Evolutionary conservation across 2,113 vertebrate species (phyloP), one percentile per base, ranked within the genome.

Genomic region (Oreotrochilus melanogaster): DNA sequence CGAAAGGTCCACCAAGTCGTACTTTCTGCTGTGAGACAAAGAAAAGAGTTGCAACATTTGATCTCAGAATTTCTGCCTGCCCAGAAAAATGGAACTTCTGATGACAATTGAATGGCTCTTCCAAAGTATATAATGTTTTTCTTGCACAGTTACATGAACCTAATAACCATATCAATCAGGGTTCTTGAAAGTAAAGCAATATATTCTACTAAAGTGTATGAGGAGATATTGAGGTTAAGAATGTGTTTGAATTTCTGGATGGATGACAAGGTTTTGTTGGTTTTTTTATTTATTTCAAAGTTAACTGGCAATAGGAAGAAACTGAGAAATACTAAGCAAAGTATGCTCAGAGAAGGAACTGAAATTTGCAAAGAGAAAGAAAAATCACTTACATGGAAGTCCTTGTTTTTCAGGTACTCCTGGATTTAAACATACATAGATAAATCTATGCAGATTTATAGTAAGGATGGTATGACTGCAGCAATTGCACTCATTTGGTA

Each of bases 111-210:
- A 87, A 80, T 95, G 78, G 94, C 84, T 91, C 56, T 94, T 92
- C 72, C 64, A 80, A 91, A 85, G 94, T 91, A 73, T 18, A 89
- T 88, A 64, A 95, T 94, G 90, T 81, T 94, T 96, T 94, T 66
- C 95, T 95, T 90, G 66, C 87, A 91, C 91, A 89, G 91, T 82
- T 95, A 76, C 92, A 71, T 97, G 91, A 96, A 95, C 95, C 84
- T 94, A 96, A 97, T 95, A 96, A 96, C 85, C 85, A 95, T 96
- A 96, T 97, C 92, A 96, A 94, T 96, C 93, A 97, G 78, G 66
- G 89, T 89, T 94, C 92, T 96, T 95, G 94, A 96, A 97, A 96
- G 91, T 76, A 88, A 81, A 93, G 75, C 91, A 90, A 71, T 83
- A 70, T 88, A 93, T 95, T 95, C 82, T 25, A 92, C 85, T 91